Evolutionary conservation across 1,140 invertebrate genomes (phyloP).

Genomic region (Drosophila tropicalis): DNA sequence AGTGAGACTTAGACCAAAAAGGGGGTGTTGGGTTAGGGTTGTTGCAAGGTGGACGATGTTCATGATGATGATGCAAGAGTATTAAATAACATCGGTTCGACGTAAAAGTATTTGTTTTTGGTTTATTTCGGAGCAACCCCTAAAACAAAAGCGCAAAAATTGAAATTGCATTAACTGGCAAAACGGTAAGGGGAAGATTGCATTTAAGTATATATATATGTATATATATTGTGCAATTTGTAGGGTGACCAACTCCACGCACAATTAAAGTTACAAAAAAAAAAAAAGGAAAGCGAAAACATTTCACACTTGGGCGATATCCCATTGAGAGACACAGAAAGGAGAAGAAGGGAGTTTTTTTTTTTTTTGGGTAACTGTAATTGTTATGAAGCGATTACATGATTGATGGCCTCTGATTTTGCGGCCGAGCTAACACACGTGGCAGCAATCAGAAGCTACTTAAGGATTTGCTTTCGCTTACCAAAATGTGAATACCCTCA

Average conservation of each 20-base stretch:
- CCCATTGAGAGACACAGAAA: not conserved
- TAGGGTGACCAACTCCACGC: constrained; percentile 39
- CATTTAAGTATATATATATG: too few relatives aligned
- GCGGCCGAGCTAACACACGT: constrained; percentile 35
- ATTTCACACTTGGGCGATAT: constrained; percentile 59
- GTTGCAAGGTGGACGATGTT: constrained; percentile 63
- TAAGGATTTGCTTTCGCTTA: constrained; percentile 5
- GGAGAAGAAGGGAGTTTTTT: constrained; percentile 6
- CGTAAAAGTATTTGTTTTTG: too few relatives aligned
- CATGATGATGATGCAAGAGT: constrained; percentile 55
- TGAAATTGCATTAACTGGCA: constrained; percentile 72
- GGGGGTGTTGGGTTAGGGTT: constrained; percentile 39
- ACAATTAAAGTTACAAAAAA: constrained; percentile 58
- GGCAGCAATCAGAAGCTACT: constrained; percentile 52
- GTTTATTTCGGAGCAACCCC: constrained; percentile 45
- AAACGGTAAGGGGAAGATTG: not conserved
- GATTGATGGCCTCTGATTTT: constrained; percentile 57
- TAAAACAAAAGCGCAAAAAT: constrained; percentile 56
- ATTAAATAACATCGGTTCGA: constrained; percentile 55
- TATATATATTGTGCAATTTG: not conserved
- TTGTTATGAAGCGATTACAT: constrained; percentile 61
- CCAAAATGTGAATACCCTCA: not conserved
- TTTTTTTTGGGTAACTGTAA: constrained; percentile 31
- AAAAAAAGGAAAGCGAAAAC: constrained; percentile 7
- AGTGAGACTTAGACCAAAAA: not conserved